Conservation (phyloP, 2,888 invertebrate species). For the Sarcophaga rosellei region DNA sequence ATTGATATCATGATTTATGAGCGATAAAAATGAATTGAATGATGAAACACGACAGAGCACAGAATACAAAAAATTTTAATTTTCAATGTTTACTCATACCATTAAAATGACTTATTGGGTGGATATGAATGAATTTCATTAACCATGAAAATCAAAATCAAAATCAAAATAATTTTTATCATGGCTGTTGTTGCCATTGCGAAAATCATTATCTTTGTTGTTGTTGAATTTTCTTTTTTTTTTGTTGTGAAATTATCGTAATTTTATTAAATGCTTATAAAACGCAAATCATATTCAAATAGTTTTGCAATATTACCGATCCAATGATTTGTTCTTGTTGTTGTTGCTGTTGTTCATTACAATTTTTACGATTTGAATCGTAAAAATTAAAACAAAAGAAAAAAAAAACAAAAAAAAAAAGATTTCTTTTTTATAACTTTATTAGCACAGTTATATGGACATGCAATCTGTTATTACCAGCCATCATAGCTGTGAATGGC, state of each 20-base stretch:
- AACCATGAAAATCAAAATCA: background rate
- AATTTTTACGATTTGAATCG: too few species aligned
- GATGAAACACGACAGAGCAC: background rate
- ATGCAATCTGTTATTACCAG: too few species aligned
- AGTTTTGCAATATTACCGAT: too few species aligned
- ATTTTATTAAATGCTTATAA: conserved; percentile 13
- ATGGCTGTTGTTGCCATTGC: too few species aligned
- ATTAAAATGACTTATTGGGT: background rate
- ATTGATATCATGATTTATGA: background rate
- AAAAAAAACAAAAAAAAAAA: too few species aligned
- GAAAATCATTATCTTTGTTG: background rate
- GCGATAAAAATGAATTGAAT: background rate
- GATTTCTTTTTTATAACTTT: too few species aligned
- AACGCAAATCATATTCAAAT: background rate
- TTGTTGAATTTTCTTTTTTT: too few species aligned
- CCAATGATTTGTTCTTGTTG: too few species aligned
- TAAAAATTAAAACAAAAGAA: too few species aligned
- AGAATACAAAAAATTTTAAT: background rate
- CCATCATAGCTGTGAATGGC: too few species aligned
- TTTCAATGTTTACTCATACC: background rate
- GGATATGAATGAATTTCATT: background rate
- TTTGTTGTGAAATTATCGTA: background rate
- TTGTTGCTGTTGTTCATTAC: too few species aligned
- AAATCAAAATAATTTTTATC: background rate
- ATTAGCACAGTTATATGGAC: too few species aligned